Conservation (phyloP, 2,888 invertebrate genomes). For the Chrysina gloriosa region DNA sequence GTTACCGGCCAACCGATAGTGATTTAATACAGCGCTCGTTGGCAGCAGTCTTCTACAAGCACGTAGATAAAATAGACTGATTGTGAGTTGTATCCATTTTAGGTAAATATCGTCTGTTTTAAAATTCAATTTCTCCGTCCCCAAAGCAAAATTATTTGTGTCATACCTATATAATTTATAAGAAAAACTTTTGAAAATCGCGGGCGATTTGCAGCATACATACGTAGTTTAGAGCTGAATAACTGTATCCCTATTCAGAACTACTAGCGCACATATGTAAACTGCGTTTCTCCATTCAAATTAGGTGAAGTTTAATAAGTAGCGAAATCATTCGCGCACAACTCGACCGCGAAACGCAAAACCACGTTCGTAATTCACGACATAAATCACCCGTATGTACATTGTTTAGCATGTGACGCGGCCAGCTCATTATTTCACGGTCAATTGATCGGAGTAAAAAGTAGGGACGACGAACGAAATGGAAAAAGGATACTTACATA, state of each 20-base stretch:
- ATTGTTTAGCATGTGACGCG: neutral
- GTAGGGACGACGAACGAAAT: neutral
- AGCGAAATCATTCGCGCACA: slow-evolving; percentile 10
- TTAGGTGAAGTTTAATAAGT: neutral
- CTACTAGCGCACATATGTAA: neutral
- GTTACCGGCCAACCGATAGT: neutral
- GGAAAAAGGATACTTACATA: neutral
- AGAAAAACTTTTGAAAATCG: too few relatives aligned
- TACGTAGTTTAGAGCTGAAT: neutral
- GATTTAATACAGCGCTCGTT: neutral
- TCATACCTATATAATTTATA: too few relatives aligned
- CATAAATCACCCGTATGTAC: neutral
- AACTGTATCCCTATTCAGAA: neutral
- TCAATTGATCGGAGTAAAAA: slow-evolving; percentile 10
- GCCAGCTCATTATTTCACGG: slow-evolving; percentile 1
- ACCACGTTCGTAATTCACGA: neutral
- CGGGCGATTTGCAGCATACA: too few relatives aligned
- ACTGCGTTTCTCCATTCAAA: neutral
- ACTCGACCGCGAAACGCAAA: neutral
- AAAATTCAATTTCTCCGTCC: neutral
- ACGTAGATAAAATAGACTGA: neutral
- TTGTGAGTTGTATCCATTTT: too few relatives aligned
- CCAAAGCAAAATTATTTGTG: neutral
- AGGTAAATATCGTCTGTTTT: too few relatives aligned
- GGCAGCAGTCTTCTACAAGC: neutral